Evolutionary conservation across 2,113 vertebrate species (phyloP), one percentile per base, ranked within the genome.

Genomic region (Brachyistius frenatus): DNA sequence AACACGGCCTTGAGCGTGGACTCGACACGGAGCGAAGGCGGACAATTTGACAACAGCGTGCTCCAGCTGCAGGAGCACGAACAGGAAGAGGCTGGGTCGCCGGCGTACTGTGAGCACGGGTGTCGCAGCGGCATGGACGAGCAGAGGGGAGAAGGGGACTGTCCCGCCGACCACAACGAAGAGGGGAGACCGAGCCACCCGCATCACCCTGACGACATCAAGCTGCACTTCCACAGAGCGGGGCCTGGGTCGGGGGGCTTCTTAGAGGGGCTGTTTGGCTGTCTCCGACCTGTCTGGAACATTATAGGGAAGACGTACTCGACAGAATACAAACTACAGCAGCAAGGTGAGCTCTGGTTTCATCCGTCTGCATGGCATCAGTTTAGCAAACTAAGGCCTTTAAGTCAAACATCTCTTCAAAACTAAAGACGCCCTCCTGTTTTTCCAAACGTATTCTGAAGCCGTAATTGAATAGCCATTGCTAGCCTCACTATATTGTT

Each of bases 261-360:
- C 89, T 94, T 99, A 0, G 98, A 99, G 87, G 98, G 98, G 32
- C 94, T 99, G 1, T 99, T 99, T 0, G 98, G 98, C 14, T 99
- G 98, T 75, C 94, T 99, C 36, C 92, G 96, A 64, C 98, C 98
- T 0, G 98, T 99, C 7, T 99, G 98, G 98, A 99, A 99, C 89
- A 99, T 99, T 91, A 98, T 99, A 0, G 98, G 98, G 74, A 99
- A 99, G 87, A 98, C 97, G 0, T 99, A 99, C 87, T 98, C 98
- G 31, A 99, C 98, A 0, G 98, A 99, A 84, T 99, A 99, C 93
- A 99, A 99, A 65, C 93, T 99, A 35, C 98, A 99, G 63, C 98
- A 98, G 88, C 98, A 99, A 96, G 98, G 98, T 99, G 68, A 90
- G 96, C 46, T 58, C 49, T 54, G 39, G 33, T 71, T 73, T 72